Evolutionary conservation across 2,797 vertebrate genomes (phyloP).

Genomic region (Sphenopsis melanotis): DNA sequence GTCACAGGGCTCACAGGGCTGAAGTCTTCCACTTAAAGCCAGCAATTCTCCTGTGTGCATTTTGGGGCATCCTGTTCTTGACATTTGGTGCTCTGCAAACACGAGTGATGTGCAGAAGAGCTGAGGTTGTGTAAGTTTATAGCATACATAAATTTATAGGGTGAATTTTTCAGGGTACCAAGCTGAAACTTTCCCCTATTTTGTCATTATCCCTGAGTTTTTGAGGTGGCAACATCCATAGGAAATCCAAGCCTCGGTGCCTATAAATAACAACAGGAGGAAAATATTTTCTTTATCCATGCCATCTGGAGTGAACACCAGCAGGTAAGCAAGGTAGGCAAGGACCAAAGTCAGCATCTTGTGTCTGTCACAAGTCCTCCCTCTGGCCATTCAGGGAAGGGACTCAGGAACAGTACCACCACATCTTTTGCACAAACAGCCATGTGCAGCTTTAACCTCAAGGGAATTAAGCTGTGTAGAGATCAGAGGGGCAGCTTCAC

Average conservation of each 20-base stretch:
- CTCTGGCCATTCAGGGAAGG: background rate
- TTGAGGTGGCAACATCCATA: background rate
- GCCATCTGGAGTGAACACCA: background rate
- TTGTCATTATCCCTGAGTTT: background rate
- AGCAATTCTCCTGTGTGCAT: rapidly evolving
- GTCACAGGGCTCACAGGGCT: background rate
- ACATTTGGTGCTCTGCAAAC: background rate
- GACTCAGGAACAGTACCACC: background rate
- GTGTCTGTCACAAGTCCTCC: background rate
- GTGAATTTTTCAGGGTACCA: background rate
- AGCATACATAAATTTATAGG: background rate
- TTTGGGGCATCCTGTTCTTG: background rate
- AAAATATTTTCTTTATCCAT: background rate
- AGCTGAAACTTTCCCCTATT: background rate
- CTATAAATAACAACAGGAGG: background rate
- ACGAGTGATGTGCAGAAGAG: rapidly evolving
- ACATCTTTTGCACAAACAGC: background rate
- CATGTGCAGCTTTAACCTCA: background rate
- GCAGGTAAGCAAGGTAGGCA: background rate
- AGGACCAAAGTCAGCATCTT: background rate
- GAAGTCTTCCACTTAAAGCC: background rate
- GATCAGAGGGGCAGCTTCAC: background rate
- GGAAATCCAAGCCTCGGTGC: background rate
- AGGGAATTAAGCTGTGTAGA: background rate
- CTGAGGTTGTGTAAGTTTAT: background rate